Conservation (phyloP, 2,888 invertebrate species). For the Protophormia terraenovae region DNA sequence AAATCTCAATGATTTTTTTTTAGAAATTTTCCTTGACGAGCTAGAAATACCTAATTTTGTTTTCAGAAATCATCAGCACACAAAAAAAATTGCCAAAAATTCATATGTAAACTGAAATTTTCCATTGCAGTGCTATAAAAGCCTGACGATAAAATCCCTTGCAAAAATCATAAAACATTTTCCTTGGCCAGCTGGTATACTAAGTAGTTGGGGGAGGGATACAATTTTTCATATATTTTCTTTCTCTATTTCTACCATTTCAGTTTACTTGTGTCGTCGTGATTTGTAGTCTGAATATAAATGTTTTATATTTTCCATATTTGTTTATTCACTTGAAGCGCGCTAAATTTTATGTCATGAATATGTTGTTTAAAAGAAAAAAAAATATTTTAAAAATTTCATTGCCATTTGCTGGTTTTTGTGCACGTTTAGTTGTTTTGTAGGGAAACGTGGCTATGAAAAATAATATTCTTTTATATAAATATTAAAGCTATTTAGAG, state of each 20-base stretch:
- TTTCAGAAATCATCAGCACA: background rate
- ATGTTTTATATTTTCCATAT: background rate
- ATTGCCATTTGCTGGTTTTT: background rate
- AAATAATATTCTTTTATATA: no score
- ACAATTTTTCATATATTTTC: background rate
- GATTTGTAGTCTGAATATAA: slow-evolving; percentile 7
- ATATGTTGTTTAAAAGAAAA: no score
- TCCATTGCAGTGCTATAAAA: background rate
- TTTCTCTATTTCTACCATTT: no score
- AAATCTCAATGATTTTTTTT: background rate
- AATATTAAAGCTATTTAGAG: no score
- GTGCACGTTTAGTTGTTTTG: background rate
- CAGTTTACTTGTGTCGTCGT: background rate
- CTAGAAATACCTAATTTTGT: background rate
- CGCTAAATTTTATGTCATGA: background rate
- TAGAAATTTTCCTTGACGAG: background rate
- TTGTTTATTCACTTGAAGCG: background rate
- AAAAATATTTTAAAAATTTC: background rate
- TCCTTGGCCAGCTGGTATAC: background rate
- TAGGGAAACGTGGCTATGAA: background rate
- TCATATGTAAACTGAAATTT: background rate
- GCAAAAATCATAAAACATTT: background rate
- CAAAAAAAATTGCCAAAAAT: background rate
- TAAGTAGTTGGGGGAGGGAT: background rate
- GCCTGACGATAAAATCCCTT: background rate